Conservation (phyloP, 2,888 invertebrate genomes). For the Chymomyza fuscimana region DNA sequence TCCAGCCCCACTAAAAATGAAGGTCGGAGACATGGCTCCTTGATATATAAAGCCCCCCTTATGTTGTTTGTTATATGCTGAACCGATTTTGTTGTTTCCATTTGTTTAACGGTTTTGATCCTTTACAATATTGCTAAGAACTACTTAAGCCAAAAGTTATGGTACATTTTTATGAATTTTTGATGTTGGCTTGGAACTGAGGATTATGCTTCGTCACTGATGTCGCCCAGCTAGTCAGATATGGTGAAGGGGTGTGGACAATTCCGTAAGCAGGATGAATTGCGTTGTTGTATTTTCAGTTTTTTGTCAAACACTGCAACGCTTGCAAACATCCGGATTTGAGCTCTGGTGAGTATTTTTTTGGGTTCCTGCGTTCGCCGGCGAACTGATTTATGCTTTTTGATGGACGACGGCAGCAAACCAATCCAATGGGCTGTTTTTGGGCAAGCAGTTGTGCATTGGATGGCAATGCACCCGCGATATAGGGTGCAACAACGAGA, state of each 20-base stretch:
- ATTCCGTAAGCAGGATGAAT: background rate
- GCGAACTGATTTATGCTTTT: constrained; percentile 77
- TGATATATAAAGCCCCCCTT: too few species aligned
- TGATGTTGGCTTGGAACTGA: constrained; percentile 65
- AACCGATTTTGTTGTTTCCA: too few species aligned
- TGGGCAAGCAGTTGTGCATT: constrained; percentile 10
- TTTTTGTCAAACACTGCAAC: constrained; percentile 58
- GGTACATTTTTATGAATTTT: constrained; percentile 80
- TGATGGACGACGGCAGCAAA: constrained; percentile 67
- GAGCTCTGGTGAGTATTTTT: constrained; percentile 17
- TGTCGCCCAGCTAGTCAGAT: constrained; percentile 7
- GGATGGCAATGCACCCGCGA: constrained; percentile 41
- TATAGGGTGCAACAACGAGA: constrained; percentile 40
- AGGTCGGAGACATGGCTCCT: too few species aligned
- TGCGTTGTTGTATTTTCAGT: constrained; percentile 35
- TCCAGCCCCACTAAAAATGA: too few species aligned
- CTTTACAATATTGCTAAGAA: background rate
- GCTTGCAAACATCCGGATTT: constrained; percentile 47
- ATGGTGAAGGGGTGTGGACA: background rate
- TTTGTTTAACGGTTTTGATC: too few species aligned
- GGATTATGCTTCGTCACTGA: constrained; percentile 64
- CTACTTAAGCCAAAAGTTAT: constrained; percentile 67
- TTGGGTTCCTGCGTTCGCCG: constrained; percentile 48
- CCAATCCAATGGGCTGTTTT: constrained; percentile 33
- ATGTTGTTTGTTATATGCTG: too few species aligned